These are phyloP conservation scores for Thereva unica DNA, from an alignment of 2,888 invertebrate genomes.

Conservation along the genomic window DNA sequence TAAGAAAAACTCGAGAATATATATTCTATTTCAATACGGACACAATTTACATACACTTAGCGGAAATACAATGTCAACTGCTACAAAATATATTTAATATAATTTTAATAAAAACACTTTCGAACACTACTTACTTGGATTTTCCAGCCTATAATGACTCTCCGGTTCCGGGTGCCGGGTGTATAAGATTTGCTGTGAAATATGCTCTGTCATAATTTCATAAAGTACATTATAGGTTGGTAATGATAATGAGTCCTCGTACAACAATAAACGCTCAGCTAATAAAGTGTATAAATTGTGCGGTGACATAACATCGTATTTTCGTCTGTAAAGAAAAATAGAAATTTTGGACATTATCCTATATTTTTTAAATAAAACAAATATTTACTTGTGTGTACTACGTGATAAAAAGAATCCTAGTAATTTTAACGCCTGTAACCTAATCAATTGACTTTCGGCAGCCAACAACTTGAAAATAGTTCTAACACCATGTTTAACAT, in stretches of 20 bases:
- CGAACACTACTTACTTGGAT: slow-evolving; percentile 87
- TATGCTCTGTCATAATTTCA: slow-evolving; percentile 97
- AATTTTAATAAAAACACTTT: slow-evolving; percentile 5
- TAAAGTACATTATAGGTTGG: slow-evolving; percentile 98
- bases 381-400: slow-evolving; percentile 92
- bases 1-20: no score
- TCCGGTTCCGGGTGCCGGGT: slow-evolving; percentile 95
- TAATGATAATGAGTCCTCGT: slow-evolving; percentile 87
- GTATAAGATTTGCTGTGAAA: slow-evolving; percentile 92
- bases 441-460: slow-evolving; percentile 93
- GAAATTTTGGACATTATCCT: slow-evolving; percentile 35
- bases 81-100: slow-evolving; percentile 8
- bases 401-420: slow-evolving; percentile 97
- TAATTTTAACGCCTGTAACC: slow-evolving; percentile 93
- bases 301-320: slow-evolving; percentile 98
- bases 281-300: slow-evolving; percentile 97
- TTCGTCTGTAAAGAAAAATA: slow-evolving; percentile 68
- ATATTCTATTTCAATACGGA: no score
- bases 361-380: not conserved
- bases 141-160: slow-evolving; percentile 91
- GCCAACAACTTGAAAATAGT: slow-evolving; percentile 96
- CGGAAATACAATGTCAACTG: not conserved
- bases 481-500: slow-evolving; percentile 94
- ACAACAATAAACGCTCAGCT: slow-evolving; percentile 86
- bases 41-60: no score